These are phyloP conservation scores for Philopedon plagiatum DNA, from an alignment of 2,888 invertebrate species.

Conservation along the genomic window DNA sequence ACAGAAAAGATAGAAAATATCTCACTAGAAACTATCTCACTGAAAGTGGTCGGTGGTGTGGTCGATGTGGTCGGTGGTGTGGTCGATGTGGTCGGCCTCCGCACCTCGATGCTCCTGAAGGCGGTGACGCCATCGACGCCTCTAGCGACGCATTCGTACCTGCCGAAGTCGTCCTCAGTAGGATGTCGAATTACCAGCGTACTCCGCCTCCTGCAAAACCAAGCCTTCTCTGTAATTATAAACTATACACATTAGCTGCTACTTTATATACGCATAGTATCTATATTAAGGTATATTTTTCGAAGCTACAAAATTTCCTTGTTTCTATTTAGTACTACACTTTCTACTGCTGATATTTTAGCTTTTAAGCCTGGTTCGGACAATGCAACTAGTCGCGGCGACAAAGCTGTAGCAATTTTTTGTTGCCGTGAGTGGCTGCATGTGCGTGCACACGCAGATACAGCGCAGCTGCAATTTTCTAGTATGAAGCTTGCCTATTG, in stretches of 20 bases:
- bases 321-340: too few relatives aligned
- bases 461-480: too few relatives aligned
- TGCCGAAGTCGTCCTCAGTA: constrained; percentile 79
- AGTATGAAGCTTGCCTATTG: too few relatives aligned
- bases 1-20: constrained; percentile 30
- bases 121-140: constrained; percentile 73
- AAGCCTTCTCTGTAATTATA: constrained; percentile 51
- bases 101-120: constrained; percentile 29
- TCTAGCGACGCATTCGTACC: constrained; percentile 87
- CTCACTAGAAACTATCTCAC: constrained; percentile 46
- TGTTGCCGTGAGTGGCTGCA: too few relatives aligned
- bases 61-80: constrained; percentile 6
- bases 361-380: too few relatives aligned
- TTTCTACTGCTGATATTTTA: too few relatives aligned
- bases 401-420: too few relatives aligned
- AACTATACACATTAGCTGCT: constrained; percentile 45
- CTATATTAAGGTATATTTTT: too few relatives aligned
- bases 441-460: too few relatives aligned
- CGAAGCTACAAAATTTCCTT: too few relatives aligned
- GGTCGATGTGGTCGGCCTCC: constrained; percentile 2
- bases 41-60: constrained; percentile 26
- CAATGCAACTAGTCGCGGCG: too few relatives aligned
- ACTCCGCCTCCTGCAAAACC: constrained; percentile 75
- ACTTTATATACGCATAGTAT: constrained; percentile 6
- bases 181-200: constrained; percentile 85